phyloP scores from a whole-genome alignment of 2,113 vertebrate genomes.

The Odocoileus virginianus region DNA sequence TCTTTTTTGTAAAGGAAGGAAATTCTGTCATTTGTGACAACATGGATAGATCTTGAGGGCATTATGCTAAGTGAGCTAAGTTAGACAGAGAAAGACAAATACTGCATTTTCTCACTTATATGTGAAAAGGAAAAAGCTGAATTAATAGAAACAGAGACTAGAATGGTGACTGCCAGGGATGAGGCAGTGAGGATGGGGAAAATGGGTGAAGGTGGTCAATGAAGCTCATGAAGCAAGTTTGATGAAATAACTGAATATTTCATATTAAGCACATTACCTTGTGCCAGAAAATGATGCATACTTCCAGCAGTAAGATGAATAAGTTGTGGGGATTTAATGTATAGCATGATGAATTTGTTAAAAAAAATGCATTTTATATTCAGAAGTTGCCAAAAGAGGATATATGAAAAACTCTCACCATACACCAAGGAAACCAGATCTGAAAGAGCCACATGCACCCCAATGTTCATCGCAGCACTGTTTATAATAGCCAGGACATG shows the following conservation, averaged over 20 bases:
- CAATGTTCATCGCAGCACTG: no score
- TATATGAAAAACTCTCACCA: neutral
- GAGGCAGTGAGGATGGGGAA: no score
- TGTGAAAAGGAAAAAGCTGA: neutral
- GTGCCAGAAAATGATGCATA: neutral
- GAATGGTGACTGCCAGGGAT: no score
- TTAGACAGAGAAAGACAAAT: neutral
- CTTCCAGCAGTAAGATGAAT: neutral
- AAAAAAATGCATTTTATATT: neutral
- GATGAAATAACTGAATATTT: slow-evolving; percentile 48
- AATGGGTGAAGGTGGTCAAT: fast-evolving
- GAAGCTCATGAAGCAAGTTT: neutral
- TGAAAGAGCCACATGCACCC: no score
- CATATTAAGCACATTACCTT: slow-evolving; percentile 43
- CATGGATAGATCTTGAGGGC: no score
- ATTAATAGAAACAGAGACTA: neutral
- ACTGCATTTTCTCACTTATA: neutral
- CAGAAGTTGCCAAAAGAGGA: neutral
- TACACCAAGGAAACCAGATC: no score
- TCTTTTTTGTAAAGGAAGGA: neutral
- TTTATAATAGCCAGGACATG: no score
- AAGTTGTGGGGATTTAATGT: neutral
- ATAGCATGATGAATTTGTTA: neutral
- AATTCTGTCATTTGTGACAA: neutral
- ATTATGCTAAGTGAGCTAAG: neutral